phyloP scores from a whole-genome alignment of 1,140 invertebrate genomes.

The Maconellicoccus hirsutus region DNA sequence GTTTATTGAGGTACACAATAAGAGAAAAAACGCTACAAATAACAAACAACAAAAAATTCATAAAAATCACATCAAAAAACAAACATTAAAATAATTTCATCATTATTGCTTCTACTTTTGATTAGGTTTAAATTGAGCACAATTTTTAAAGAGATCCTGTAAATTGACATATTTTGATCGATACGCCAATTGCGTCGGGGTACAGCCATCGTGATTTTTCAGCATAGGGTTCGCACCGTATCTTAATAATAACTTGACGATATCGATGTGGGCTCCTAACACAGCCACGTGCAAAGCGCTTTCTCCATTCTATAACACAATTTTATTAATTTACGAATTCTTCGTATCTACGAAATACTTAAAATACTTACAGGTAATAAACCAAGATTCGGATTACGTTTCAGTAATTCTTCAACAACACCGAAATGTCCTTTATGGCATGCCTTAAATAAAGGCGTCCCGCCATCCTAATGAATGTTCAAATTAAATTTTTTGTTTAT shows the following conservation, averaged over 20 bases:
- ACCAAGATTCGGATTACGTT: slow-evolving; percentile 64
- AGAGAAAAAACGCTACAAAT: not conserved
- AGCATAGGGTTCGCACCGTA: slow-evolving; percentile 54
- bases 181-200: slow-evolving; percentile 49
- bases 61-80: not conserved
- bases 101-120: not conserved
- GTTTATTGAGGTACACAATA: too few relatives aligned
- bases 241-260: slow-evolving; percentile 61
- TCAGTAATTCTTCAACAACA: slow-evolving; percentile 72
- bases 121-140: not conserved
- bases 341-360: not conserved
- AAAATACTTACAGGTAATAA: slow-evolving; percentile 57
- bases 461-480: slow-evolving; percentile 54
- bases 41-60: not conserved
- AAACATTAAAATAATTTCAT: not conserved
- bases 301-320: slow-evolving; percentile 69
- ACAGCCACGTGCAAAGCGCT: slow-evolving; percentile 77
- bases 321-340: not conserved
- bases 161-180: slow-evolving; percentile 27
- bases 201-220: slow-evolving; percentile 56
- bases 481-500: not conserved
- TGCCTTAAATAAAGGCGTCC: slow-evolving; percentile 83
- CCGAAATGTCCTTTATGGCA: slow-evolving; percentile 81
- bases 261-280: slow-evolving; percentile 70
- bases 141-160: not conserved